A percentile compares a stretch with the other conserved stretches of the same genome.
phyloP scores from a whole-genome alignment of 2,888 invertebrate genomes.

The Anorthoa munda region DNA sequence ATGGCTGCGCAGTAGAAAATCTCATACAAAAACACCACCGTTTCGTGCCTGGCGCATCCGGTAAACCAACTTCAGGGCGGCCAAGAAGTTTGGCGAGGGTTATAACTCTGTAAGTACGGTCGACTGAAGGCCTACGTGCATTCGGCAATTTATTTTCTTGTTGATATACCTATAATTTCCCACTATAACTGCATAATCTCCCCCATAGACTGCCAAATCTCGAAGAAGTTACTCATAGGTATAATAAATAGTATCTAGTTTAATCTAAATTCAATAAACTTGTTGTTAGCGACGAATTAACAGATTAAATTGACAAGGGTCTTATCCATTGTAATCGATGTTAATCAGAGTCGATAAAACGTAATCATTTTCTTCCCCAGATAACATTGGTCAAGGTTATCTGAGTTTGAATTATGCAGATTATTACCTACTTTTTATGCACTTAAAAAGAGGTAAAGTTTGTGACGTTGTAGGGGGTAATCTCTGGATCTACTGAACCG shows the following conservation, averaged over 20 bases:
- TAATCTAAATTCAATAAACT: constrained; percentile 4
- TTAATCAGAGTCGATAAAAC: constrained; percentile 27
- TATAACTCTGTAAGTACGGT: too few species aligned
- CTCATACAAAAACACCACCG: too few species aligned
- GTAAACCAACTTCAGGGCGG: too few species aligned
- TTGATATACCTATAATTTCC: neutral
- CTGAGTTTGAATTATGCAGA: neutral
- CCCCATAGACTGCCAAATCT: neutral
- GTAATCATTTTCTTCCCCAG: constrained; percentile 11
- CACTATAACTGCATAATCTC: neutral
- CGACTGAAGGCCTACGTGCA: too few species aligned
- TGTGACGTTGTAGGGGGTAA: too few species aligned
- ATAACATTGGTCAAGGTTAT: constrained; percentile 37
- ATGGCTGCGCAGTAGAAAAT: too few species aligned
- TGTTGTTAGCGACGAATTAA: constrained; percentile 4
- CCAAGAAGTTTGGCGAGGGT: too few species aligned
- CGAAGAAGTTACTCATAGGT: neutral
- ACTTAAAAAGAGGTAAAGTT: too few species aligned
- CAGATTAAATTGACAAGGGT: constrained; percentile 16
- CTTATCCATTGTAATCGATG: constrained; percentile 26
- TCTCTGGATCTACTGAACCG: too few species aligned
- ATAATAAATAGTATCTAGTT: neutral
- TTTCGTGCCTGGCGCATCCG: too few species aligned
- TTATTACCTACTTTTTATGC: neutral
- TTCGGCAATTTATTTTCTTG: too few species aligned